A percentile compares a stretch with the other conserved stretches of the same genome.
phyloP scores from a whole-genome alignment of 2,888 invertebrate genomes.

The Trichogramma evanescens region DNA sequence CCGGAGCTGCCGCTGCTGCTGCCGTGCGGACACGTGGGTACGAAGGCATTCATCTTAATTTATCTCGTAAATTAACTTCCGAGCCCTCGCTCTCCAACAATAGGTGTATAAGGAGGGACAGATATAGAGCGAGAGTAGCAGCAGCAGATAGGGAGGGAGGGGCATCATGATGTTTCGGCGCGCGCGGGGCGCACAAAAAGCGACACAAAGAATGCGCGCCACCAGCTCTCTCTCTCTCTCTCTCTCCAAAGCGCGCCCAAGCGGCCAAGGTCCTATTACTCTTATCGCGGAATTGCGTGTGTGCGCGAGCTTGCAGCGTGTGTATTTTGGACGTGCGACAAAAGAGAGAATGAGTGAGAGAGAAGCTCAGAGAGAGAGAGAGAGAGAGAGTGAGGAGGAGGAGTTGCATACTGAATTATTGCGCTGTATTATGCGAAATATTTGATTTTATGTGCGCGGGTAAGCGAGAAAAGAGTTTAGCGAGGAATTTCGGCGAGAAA shows the following conservation, averaged over 20 bases:
- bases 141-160: too few relatives aligned
- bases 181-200: background rate
- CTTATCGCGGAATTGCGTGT: conserved; percentile 10
- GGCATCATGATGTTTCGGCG: too few relatives aligned
- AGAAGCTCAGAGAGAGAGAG: background rate
- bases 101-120: too few relatives aligned
- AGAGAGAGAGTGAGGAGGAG: background rate
- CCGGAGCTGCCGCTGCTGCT: conserved; percentile 1
- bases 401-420: background rate
- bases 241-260: too few relatives aligned
- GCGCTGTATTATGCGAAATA: background rate
- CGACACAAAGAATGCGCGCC: background rate
- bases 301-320: background rate
- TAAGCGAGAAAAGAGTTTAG: too few relatives aligned
- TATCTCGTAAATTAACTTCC: conserved; percentile 15
- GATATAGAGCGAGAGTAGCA: too few relatives aligned
- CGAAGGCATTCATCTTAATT: conserved; percentile 15
- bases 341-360: background rate
- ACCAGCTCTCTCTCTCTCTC: background rate
- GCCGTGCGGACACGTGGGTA: background rate
- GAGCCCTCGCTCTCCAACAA: too few relatives aligned
- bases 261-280: conserved; percentile 7
- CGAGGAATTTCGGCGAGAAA: too few relatives aligned
- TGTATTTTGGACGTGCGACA: background rate
- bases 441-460: too few relatives aligned